A percentile compares a stretch with the other conserved stretches of the same genome.
Conservation (phyloP, 1,140 invertebrate genomes). For the Luehdorfia chinensis region DNA sequence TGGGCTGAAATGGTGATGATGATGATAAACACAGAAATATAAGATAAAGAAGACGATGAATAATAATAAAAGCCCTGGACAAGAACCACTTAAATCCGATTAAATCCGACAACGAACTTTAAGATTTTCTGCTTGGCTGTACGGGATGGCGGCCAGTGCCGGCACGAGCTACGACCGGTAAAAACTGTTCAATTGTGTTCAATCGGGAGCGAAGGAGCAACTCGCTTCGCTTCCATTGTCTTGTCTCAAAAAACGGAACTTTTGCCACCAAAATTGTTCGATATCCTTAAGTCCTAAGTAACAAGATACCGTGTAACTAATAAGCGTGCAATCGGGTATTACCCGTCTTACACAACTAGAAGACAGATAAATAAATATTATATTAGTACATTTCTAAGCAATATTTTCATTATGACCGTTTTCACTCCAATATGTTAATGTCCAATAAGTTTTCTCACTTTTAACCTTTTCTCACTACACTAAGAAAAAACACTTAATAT, state of each 20-base stretch:
- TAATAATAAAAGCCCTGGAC: too few species aligned
- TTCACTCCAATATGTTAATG: too few species aligned
- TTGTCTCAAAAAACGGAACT: slow-evolving; percentile 8
- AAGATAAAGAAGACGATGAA: too few species aligned
- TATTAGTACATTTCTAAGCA: too few species aligned
- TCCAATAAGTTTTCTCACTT: too few species aligned
- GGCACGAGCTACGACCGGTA: slow-evolving; percentile 47
- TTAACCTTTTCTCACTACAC: too few species aligned
- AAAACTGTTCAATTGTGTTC: slow-evolving; percentile 41
- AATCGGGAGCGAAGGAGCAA: slow-evolving; percentile 22
- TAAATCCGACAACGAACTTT: too few species aligned
- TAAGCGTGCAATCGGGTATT: not conserved
- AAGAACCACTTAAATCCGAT: too few species aligned
- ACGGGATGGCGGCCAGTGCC: slow-evolving; percentile 38
- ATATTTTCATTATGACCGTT: too few species aligned
- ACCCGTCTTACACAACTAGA: not conserved
- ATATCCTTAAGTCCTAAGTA: not conserved
- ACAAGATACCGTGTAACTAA: slow-evolving; percentile 1
- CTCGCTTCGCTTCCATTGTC: slow-evolving; percentile 1
- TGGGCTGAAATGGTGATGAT: too few species aligned
- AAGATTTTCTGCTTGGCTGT: slow-evolving; percentile 22
- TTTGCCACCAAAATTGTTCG: slow-evolving; percentile 8
- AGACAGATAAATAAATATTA: not conserved
- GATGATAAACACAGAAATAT: too few species aligned
- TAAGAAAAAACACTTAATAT: too few species aligned